Base-by-base conservation (phyloP, 2,797 vertebrate genomes). In the Tamandua tetradactyla region DNA sequence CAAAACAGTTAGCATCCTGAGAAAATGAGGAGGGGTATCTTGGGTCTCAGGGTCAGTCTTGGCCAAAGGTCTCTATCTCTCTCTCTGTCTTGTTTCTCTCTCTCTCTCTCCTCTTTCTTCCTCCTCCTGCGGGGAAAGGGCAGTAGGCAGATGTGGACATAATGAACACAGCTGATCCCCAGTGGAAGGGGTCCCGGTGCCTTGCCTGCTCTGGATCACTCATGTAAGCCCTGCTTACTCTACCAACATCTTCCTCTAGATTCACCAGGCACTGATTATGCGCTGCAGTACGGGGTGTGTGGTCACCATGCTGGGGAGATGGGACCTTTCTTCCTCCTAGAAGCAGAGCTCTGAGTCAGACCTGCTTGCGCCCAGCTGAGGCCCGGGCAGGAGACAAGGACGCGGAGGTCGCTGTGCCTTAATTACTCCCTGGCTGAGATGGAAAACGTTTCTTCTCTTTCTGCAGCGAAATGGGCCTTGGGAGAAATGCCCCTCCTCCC, bases 281-380 rank as follows among this genome's bases (percentile, higher is more conserved):
- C 7, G n/a, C 40, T 0, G 0, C 4, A 2, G 9, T 2, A 23
- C 3, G 1, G 57, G 42, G 2, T 8, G 13, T 1, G 0, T 3
- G n/a, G 47, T 0, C 0, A 22, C n/a, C 6, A 1, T 44, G 15
- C 37, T 20, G 42, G 3, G 49, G 59, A 25, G 9, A 3, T 10
- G 2, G 47, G 32, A 5, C 20, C 55, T n/a, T 52, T 25, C 55
- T 59, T 2, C 37, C 64, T 49, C 35, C 8, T 1, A 35, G 44
- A 72, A 47, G 18, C 35, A 4, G 40, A 71, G 11, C 62, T 57
- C 20, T 1, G 37, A 22, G 52, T 2, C 64, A 35, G 14, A 20
- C 25, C 57, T n/a, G 2, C 64, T 7, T 17, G 25, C 61, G 59
- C 55, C 23, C 59, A 25, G 30, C 1, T 13, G 75, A 84, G 89